Evolutionary conservation across 1,140 invertebrate species (phyloP).

Genomic region (Heliconius himera): DNA sequence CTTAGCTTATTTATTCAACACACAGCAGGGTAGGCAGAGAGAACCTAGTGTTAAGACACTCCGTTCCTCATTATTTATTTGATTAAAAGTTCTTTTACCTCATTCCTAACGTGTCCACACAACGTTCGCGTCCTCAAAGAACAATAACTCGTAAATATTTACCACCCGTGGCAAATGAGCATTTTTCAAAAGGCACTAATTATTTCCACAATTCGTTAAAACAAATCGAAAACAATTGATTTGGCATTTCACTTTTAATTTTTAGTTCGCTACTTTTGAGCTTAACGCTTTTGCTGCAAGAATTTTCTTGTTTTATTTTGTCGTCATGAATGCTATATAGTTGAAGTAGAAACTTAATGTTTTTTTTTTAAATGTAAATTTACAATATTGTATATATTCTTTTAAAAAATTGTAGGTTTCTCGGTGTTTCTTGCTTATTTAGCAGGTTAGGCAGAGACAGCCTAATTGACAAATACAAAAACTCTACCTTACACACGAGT

Average conservation of each 20-base stretch:
- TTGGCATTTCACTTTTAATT: constrained; percentile 49
- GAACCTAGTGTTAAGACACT: no score
- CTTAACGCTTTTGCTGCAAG: background rate
- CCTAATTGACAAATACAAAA: no score
- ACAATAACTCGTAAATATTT: constrained; percentile 80
- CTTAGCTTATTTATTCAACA: no score
- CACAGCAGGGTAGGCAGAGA: no score
- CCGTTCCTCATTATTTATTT: background rate
- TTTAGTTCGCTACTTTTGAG: background rate
- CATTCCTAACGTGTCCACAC: constrained; percentile 43
- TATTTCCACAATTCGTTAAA: constrained; percentile 69
- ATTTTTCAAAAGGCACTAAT: constrained; percentile 77
- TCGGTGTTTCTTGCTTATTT: no score
- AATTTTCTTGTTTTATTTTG: background rate
- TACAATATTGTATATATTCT: no score
- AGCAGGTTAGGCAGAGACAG: no score
- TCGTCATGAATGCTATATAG: no score
- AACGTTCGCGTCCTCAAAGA: constrained; percentile 51
- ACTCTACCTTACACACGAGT: no score
- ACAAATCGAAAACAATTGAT: constrained; percentile 64
- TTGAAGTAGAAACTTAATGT: no score
- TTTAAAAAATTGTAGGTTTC: no score
- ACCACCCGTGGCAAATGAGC: constrained; percentile 74
- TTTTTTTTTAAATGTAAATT: no score
- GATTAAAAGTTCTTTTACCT: background rate